A percentile compares a stretch with the other conserved stretches of the same genome.
Evolutionary conservation across 1,140 invertebrate genomes (phyloP).

Genomic region (Lutraria rhynchaena): DNA sequence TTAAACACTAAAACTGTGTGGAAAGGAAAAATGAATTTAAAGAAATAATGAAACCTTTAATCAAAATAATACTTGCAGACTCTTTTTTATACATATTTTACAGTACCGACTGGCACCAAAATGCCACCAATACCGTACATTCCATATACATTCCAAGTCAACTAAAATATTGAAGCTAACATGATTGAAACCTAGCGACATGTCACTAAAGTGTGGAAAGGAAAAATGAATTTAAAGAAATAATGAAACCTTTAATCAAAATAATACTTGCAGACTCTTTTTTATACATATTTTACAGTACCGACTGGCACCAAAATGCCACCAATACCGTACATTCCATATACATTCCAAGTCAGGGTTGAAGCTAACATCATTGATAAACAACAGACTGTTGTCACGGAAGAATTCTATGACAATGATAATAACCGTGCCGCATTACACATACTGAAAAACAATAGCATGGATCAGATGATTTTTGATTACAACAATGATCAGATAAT

Average conservation of each 20-base stretch:
- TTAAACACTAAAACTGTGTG: too few relatives aligned
- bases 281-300: background rate
- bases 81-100: background rate
- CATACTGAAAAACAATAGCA: constrained; percentile 3
- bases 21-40: too few relatives aligned
- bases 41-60: too few relatives aligned
- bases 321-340: constrained; percentile 51
- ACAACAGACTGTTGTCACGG: constrained; percentile 32
- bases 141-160: constrained; percentile 53
- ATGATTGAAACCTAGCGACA: too few relatives aligned
- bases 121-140: constrained; percentile 59
- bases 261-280: too few relatives aligned
- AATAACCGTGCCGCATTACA: constrained; percentile 60
- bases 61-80: too few relatives aligned
- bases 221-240: too few relatives aligned
- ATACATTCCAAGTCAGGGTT: constrained; percentile 56
- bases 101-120: background rate
- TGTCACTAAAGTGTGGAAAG: too few relatives aligned
- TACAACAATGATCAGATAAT: constrained; percentile 65
- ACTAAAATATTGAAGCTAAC: constrained; percentile 65
- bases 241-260: too few relatives aligned
- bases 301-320: constrained; percentile 34
- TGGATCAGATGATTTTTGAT: constrained; percentile 58
- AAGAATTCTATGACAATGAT: constrained; percentile 59
- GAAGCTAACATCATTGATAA: constrained; percentile 64